Percentiles rank a stretch among this genome's conserved stretches.
These are phyloP conservation scores for Tetramorium parvispinum DNA, from an alignment of 1,140 invertebrate species.

Conservation along the genomic window DNA sequence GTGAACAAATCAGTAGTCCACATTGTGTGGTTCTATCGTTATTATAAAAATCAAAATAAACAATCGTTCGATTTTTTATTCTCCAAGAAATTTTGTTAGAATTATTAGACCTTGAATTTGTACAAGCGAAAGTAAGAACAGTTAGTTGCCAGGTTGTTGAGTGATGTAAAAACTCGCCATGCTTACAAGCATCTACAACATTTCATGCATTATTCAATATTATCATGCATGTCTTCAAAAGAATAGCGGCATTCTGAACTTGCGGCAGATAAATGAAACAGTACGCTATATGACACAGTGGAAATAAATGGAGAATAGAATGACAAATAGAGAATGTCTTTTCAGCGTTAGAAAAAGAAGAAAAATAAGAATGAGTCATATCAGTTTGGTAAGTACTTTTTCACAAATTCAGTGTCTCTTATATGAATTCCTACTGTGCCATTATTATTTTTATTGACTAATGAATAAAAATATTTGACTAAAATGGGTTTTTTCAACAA, in stretches of 20 bases:
- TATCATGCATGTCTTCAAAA: background rate
- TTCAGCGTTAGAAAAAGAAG: background rate
- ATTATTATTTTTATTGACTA: slow-evolving; percentile 60
- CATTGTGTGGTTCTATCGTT: background rate
- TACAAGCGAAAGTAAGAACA: background rate
- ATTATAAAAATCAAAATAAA: background rate
- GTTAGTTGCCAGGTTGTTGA: background rate
- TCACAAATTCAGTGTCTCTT: background rate
- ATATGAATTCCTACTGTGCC: slow-evolving; percentile 38
- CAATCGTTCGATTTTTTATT: background rate
- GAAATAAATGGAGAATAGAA: too few species aligned
- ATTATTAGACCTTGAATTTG: background rate
- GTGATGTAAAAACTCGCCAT: slow-evolving; percentile 17
- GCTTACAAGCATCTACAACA: background rate
- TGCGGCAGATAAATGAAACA: background rate
- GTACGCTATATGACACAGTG: background rate
- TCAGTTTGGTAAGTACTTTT: background rate
- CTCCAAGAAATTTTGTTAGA: background rate
- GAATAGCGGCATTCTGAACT: background rate
- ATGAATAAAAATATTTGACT: background rate
- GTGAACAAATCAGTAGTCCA: background rate
- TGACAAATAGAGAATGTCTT: background rate
- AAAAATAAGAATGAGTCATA: background rate
- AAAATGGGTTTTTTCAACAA: too few species aligned
- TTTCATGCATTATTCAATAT: slow-evolving; percentile 48